Percentiles rank a stretch among this genome's conserved stretches.
phyloP scores from a whole-genome alignment of 2,888 invertebrate genomes.

The Ophioninae sp. region DNA sequence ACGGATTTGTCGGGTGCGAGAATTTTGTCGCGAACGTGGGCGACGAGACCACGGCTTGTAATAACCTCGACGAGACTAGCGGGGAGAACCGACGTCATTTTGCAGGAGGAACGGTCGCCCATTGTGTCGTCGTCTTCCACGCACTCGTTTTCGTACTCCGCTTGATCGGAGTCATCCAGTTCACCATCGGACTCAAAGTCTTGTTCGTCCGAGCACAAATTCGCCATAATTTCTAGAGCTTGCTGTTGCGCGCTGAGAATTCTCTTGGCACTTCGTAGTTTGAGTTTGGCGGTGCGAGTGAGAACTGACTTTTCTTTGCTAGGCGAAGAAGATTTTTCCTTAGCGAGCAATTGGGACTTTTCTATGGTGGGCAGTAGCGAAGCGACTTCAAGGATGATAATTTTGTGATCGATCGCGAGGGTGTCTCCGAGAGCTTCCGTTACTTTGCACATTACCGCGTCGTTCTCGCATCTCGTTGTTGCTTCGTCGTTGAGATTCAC shows the following conservation, averaged over 20 bases:
- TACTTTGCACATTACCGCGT: constrained; percentile 80
- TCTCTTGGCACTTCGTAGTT: constrained; percentile 82
- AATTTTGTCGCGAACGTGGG: constrained; percentile 84
- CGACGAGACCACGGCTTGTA: constrained; percentile 83
- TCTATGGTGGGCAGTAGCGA: constrained; percentile 81
- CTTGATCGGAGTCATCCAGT: constrained; percentile 80
- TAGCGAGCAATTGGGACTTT: constrained; percentile 69
- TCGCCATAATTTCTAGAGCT: constrained; percentile 87
- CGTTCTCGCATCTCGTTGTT: constrained; percentile 61
- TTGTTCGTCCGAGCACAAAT: constrained; percentile 85
- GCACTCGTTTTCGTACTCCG: constrained; percentile 77
- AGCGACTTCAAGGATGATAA: constrained; percentile 82
- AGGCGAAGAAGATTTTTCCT: too few species aligned
- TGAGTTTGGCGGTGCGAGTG: constrained; percentile 81
- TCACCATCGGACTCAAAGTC: constrained; percentile 80
- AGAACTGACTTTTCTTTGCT: constrained; percentile 78
- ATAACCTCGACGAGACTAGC: constrained; percentile 85
- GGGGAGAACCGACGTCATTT: constrained; percentile 82
- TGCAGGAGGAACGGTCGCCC: constrained; percentile 72
- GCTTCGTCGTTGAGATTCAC: constrained; percentile 81
- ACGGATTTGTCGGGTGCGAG: constrained; percentile 83
- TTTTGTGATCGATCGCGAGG: constrained; percentile 83
- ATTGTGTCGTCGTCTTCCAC: constrained; percentile 72
- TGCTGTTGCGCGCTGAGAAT: constrained; percentile 87
- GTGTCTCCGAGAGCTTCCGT: constrained; percentile 82